phyloP scores from a whole-genome alignment of 1,140 invertebrate genomes.

The Ips typographus region DNA sequence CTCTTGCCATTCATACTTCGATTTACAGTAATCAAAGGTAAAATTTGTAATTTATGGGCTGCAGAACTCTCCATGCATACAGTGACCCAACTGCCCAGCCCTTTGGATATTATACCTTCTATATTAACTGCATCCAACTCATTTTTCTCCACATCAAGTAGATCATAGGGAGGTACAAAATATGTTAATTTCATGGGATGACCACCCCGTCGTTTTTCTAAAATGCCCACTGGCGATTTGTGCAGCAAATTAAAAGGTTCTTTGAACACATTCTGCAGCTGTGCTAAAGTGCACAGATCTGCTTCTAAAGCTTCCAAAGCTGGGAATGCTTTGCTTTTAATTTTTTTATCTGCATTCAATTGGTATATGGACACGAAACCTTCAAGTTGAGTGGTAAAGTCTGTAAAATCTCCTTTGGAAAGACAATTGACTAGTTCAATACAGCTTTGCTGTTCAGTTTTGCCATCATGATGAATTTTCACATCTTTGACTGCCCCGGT shows the following conservation, averaged over 20 bases:
- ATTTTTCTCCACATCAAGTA: constrained; percentile 75
- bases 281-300: constrained; percentile 83
- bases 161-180: constrained; percentile 92
- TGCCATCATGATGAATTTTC: constrained; percentile 87
- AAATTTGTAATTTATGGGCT: constrained; percentile 82
- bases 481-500: constrained; percentile 86
- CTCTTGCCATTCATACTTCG: constrained; percentile 74
- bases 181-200: constrained; percentile 93
- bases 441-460: constrained; percentile 73
- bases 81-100: constrained; percentile 83
- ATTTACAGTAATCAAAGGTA: constrained; percentile 76
- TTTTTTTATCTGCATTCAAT: constrained; percentile 91
- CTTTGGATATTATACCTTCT: constrained; percentile 68
- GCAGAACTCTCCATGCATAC: constrained; percentile 89
- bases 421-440: constrained; percentile 82
- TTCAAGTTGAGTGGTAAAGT: constrained; percentile 89
- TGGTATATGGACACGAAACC: constrained; percentile 89
- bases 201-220: constrained; percentile 74
- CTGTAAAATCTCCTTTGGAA: constrained; percentile 82
- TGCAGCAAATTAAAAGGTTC: constrained; percentile 86
- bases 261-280: constrained; percentile 73
- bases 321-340: constrained; percentile 90
- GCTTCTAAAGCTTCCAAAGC: constrained; percentile 89
- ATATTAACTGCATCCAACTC: constrained; percentile 73
- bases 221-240: constrained; percentile 84